These are phyloP conservation scores for Cistogaster globosa DNA, from an alignment of 2,888 invertebrate genomes.

Conservation along the genomic window DNA sequence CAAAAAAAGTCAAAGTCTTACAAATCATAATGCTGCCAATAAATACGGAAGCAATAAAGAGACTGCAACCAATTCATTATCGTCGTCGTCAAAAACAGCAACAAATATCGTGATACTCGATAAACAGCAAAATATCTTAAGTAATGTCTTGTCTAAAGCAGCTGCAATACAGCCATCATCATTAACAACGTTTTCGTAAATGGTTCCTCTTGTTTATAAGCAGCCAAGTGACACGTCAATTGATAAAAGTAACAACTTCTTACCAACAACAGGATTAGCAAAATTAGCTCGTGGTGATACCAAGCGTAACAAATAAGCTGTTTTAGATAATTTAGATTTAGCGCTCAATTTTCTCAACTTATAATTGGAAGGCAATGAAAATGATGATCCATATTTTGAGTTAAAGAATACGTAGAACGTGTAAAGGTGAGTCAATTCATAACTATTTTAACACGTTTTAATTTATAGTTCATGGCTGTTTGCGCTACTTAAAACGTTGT, in stretches of 20 bases:
- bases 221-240: conserved; percentile 78
- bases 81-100: conserved; percentile 58
- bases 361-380: conserved; percentile 77
- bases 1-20: conserved; percentile 65
- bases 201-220: conserved; percentile 73
- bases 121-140: conserved; percentile 77
- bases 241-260: conserved; percentile 58
- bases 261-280: conserved; percentile 27
- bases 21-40: conserved; percentile 63
- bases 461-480: no score
- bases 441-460: no score
- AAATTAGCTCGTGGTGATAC: conserved; percentile 28
- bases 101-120: conserved; percentile 77
- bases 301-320: conserved; percentile 74
- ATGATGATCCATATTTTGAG: conserved; percentile 81
- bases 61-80: conserved; percentile 73
- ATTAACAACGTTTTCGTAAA: conserved; percentile 49
- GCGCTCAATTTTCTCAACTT: conserved; percentile 77
- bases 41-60: conserved; percentile 72
- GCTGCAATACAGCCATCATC: conserved; percentile 61
- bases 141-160: conserved; percentile 67
- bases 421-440: conserved; percentile 80
- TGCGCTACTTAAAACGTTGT: no score
- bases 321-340: conserved; percentile 80
- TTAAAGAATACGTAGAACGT: conserved; percentile 82